Evolutionary conservation across 2,113 vertebrate genomes (phyloP).

Genomic region (Caretta caretta): DNA sequence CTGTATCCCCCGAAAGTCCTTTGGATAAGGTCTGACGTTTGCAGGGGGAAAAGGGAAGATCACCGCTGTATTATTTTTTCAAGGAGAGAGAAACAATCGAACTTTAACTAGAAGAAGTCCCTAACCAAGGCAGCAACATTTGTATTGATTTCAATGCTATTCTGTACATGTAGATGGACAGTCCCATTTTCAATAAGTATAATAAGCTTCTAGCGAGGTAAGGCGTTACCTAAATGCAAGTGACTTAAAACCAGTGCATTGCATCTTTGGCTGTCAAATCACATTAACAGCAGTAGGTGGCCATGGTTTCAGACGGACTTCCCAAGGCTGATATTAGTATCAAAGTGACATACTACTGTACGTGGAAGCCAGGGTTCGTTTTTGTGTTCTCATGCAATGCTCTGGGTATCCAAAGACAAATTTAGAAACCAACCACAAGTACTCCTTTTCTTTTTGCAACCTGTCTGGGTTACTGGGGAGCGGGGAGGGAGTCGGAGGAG

Average conservation of each 20-base stretch:
- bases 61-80: neutral
- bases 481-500: no score
- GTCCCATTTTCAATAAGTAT: neutral
- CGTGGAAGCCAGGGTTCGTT: neutral
- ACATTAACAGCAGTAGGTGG: neutral
- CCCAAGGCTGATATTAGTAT: neutral
- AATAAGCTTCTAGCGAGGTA: neutral
- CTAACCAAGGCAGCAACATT: neutral
- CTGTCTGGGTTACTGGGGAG: neutral
- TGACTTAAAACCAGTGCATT: neutral
- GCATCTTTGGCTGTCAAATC: neutral
- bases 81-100: neutral
- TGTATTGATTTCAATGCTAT: neutral
- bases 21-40: constrained; percentile 42
- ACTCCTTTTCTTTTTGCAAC: no score
- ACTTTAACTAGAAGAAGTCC: neutral
- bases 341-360: accelerated
- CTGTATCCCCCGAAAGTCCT: neutral
- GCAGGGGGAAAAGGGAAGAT: neutral
- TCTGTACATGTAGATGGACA: neutral
- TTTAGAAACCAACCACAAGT: accelerated
- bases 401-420: neutral
- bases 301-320: neutral
- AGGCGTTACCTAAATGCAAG: neutral
- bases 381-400: neutral